Evolutionary conservation across 2,113 vertebrate species (phyloP).

Genomic region (Apodemus sylvaticus): DNA sequence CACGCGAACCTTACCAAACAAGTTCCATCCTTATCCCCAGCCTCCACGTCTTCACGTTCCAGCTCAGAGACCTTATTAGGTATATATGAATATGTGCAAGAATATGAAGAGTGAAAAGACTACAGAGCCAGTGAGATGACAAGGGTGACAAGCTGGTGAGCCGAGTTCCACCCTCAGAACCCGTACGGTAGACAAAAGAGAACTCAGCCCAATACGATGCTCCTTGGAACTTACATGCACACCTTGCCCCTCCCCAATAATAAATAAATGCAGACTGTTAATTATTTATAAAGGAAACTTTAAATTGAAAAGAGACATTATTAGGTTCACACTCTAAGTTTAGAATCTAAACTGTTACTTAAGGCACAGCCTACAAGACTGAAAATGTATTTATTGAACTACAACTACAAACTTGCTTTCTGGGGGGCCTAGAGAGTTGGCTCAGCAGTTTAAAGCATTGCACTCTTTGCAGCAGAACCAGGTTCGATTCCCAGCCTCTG

Average conservation of each 20-base stretch:
- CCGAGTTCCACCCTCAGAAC: background rate
- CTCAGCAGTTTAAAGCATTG: background rate
- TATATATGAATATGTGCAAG: background rate
- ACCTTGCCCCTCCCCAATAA: background rate
- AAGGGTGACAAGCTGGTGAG: background rate
- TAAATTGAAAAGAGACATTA: background rate
- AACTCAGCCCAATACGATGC: background rate
- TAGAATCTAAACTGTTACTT: conserved; percentile 39
- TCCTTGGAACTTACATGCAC: background rate
- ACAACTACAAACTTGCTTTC: background rate
- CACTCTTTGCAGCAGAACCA: background rate
- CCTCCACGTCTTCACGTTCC: background rate
- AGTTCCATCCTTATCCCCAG: background rate
- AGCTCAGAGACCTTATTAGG: conserved; percentile 2
- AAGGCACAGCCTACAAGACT: background rate
- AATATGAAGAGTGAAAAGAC: conserved; percentile 4
- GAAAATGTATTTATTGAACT: background rate
- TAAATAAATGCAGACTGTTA: background rate
- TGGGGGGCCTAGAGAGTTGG: background rate
- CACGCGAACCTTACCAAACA: background rate
- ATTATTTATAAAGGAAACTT: background rate
- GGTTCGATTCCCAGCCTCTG: background rate
- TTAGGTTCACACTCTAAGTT: background rate
- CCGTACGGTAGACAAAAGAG: background rate
- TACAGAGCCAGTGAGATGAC: background rate